These are phyloP conservation scores for Cryptophagus acutangulus DNA, from an alignment of 2,888 invertebrate genomes.

Conservation along the genomic window DNA sequence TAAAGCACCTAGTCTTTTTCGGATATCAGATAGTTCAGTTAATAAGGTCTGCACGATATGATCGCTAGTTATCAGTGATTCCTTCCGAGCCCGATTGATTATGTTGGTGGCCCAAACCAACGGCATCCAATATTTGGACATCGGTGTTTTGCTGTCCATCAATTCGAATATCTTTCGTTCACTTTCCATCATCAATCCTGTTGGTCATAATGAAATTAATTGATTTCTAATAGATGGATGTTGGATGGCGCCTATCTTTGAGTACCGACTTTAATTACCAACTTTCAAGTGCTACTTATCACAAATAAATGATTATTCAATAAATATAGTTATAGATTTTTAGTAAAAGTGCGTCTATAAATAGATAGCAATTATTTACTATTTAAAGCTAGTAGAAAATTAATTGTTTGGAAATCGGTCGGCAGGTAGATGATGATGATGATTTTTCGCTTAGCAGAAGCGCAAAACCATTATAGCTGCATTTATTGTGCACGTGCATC, in stretches of 20 bases:
- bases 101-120: constrained; percentile 90
- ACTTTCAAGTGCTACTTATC: constrained; percentile 3
- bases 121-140: constrained; percentile 93
- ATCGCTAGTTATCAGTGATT: constrained; percentile 79
- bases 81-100: constrained; percentile 80
- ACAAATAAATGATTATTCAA: constrained; percentile 1
- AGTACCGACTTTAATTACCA: background rate
- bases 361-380: background rate
- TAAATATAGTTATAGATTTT: background rate
- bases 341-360: constrained; percentile 2
- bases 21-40: constrained; percentile 83
- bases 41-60: constrained; percentile 89
- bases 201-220: too few relatives aligned
- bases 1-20: constrained; percentile 74
- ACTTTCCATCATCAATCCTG: constrained; percentile 87
- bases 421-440: too few relatives aligned
- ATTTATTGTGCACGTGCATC: too few relatives aligned
- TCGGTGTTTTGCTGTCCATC: constrained; percentile 83
- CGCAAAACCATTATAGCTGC: too few relatives aligned
- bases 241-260: constrained; percentile 1
- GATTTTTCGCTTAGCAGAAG: too few relatives aligned
- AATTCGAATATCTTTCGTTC: constrained; percentile 88
- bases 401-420: background rate
- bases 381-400: constrained; percentile 1
- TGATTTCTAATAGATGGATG: too few relatives aligned